Evolutionary conservation across 2,888 invertebrate species (phyloP).

Genomic region (Acleris emargana): DNA sequence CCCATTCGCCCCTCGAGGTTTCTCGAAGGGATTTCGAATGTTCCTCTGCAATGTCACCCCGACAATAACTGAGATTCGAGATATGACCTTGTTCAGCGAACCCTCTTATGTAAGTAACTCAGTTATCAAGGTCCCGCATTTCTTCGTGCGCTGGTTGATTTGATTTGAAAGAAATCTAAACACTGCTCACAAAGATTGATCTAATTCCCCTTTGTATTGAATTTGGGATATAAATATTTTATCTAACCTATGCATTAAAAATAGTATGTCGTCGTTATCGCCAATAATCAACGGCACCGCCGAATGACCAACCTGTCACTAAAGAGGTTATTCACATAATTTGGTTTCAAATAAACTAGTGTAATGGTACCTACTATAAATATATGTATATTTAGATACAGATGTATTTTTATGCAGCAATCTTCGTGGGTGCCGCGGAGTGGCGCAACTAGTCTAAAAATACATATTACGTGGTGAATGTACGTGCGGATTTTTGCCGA

Average conservation of each 20-base stretch:
- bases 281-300: no score
- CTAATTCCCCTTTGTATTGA: background rate
- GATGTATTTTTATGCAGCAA: constrained; percentile 50
- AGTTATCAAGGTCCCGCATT: constrained; percentile 48
- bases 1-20: constrained; percentile 40
- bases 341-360: background rate
- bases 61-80: constrained; percentile 48
- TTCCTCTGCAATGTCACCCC: constrained; percentile 29
- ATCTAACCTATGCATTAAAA: background rate
- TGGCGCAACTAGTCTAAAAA: constrained; percentile 65
- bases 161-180: constrained; percentile 29
- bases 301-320: background rate
- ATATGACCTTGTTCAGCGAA: constrained; percentile 59
- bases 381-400: constrained; percentile 41
- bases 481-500: constrained; percentile 44
- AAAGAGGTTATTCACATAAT: background rate
- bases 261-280: background rate
- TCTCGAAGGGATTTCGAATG: constrained; percentile 39
- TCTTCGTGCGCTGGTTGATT: constrained; percentile 32
- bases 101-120: constrained; percentile 44
- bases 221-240: background rate
- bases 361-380: constrained; percentile 10
- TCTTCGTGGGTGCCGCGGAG: constrained; percentile 53
- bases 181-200: constrained; percentile 23
- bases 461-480: constrained; percentile 55